phyloP scores from a whole-genome alignment of 2,113 vertebrate genomes.

The Pan paniscus region DNA sequence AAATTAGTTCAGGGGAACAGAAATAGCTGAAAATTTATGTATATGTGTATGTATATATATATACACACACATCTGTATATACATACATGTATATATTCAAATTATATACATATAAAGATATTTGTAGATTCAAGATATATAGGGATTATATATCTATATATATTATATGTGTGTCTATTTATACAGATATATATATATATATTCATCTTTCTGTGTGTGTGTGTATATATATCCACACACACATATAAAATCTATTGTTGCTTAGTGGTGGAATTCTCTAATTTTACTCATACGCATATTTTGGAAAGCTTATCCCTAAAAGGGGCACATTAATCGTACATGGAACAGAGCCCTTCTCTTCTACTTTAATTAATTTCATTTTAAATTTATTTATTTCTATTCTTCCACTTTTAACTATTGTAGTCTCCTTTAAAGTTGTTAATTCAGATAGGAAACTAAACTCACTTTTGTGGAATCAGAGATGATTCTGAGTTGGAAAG shows the following conservation, averaged over 20 bases:
- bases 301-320: slow-evolving; percentile 19
- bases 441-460: neutral
- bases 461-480: neutral
- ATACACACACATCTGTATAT: neutral
- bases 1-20: slow-evolving; percentile 61
- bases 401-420: neutral
- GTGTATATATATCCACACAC: neutral
- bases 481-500: neutral
- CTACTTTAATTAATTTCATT: neutral
- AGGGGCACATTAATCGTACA: neutral
- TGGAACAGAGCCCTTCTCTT: neutral
- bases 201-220: neutral
- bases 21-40: slow-evolving; percentile 36
- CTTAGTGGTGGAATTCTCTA: slow-evolving; percentile 41
- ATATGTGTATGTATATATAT: neutral
- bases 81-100: neutral
- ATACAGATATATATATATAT: neutral
- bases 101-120: neutral
- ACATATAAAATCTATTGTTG: neutral
- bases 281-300: slow-evolving; percentile 7
- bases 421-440: neutral
- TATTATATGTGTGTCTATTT: neutral
- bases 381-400: neutral
- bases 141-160: slow-evolving; percentile 25
- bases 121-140: slow-evolving; percentile 4